A percentile compares a stretch with the other conserved stretches of the same genome.
phyloP scores from a whole-genome alignment of 2,797 vertebrate genomes.

The Odontamblyopus rebecca region DNA sequence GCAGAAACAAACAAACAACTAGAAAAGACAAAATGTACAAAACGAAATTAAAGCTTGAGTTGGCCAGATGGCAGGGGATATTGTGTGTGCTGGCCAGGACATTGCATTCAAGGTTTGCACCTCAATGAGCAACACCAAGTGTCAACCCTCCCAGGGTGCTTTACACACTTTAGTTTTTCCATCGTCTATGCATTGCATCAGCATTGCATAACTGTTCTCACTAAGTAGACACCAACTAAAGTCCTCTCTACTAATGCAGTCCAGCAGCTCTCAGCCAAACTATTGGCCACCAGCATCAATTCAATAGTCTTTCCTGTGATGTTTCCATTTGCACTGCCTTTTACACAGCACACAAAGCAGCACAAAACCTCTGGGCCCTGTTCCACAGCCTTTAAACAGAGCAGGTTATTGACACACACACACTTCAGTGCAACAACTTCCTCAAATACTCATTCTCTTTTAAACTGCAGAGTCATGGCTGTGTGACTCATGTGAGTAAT shows the following conservation, averaged over 20 bases:
- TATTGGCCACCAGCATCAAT: slow-evolving; percentile 17
- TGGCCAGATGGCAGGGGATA: slow-evolving; percentile 60
- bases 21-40: no score
- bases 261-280: slow-evolving; percentile 20
- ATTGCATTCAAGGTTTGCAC: slow-evolving; percentile 58
- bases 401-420: slow-evolving; percentile 32
- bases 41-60: slow-evolving; percentile 10
- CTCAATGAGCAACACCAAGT: slow-evolving; percentile 69
- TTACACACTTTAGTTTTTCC: slow-evolving; percentile 27
- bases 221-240: slow-evolving; percentile 58
- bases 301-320: slow-evolving; percentile 32
- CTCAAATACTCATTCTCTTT: slow-evolving; percentile 36
- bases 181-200: slow-evolving; percentile 47
- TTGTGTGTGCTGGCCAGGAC: slow-evolving; percentile 53
- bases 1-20: no score
- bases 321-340: slow-evolving; percentile 23
- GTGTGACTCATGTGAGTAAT: slow-evolving; percentile 28
- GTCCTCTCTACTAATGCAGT: slow-evolving; percentile 22
- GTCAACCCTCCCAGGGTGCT: slow-evolving; percentile 71
- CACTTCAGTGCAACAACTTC: slow-evolving; percentile 44
- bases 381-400: slow-evolving; percentile 47
- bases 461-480: slow-evolving; percentile 34
- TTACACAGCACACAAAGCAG: slow-evolving; percentile 27
- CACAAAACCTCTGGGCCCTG: slow-evolving; percentile 27
- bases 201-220: slow-evolving; percentile 61